phyloP scores from a whole-genome alignment of 2,113 vertebrate species.

The Eubucco bourcierii region DNA sequence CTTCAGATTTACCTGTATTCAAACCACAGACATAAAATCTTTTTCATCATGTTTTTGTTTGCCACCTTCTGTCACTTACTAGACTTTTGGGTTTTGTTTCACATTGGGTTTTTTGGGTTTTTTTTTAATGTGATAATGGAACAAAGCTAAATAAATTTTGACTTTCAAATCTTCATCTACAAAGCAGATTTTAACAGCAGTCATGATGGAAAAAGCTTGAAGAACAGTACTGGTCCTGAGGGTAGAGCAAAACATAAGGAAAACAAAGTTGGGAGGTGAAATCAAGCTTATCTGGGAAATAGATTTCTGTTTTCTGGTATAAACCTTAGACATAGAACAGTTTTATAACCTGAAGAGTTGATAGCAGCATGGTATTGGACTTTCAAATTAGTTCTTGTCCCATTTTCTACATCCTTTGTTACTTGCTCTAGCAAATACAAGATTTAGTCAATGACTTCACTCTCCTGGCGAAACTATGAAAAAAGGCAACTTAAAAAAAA shows the following conservation, averaged over 20 bases:
- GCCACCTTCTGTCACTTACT: background rate
- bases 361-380: background rate
- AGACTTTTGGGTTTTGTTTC: background rate
- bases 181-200: background rate
- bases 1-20: background rate
- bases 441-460: background rate
- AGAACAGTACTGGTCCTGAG: background rate
- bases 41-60: background rate
- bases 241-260: background rate
- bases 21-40: background rate
- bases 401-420: background rate
- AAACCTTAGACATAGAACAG: background rate
- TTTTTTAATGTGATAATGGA: background rate
- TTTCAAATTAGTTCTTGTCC: background rate
- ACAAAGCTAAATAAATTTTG: background rate
- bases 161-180: background rate
- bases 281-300: background rate
- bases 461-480: background rate
- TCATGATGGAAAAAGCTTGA: background rate
- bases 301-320: background rate
- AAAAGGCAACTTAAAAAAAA: background rate
- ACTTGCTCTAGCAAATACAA: background rate
- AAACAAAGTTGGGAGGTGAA: background rate
- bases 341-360: background rate
- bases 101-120: too few relatives aligned